Percentiles rank a stretch among this genome's conserved stretches.
These are phyloP conservation scores for Muscicapa adusta DNA, from an alignment of 2,113 vertebrate genomes.

Conservation along the genomic window DNA sequence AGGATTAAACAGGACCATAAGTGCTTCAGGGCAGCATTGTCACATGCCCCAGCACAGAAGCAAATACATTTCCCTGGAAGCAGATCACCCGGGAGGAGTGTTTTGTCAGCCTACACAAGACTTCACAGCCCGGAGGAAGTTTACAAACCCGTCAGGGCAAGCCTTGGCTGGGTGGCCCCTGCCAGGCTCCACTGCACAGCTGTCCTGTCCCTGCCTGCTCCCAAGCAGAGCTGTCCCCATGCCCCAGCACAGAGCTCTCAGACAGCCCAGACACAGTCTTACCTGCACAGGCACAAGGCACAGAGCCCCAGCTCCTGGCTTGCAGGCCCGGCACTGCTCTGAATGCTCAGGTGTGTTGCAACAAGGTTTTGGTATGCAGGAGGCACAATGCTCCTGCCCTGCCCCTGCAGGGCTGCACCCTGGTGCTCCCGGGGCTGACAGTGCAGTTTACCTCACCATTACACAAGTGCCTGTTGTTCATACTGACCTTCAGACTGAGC, in stretches of 20 bases:
- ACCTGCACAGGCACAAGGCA: background rate
- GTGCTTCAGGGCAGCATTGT: background rate
- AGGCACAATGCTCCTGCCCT: background rate
- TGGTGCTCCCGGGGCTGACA: background rate
- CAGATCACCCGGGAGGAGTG: background rate
- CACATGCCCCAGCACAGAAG: background rate
- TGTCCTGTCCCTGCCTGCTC: background rate
- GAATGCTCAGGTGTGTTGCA: background rate
- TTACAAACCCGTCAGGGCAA: background rate
- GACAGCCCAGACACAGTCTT: background rate
- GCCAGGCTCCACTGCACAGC: background rate
- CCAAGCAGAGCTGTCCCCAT: accelerated
- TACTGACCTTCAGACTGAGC: background rate
- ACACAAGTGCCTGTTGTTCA: background rate
- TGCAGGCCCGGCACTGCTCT: background rate
- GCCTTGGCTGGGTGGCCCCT: background rate
- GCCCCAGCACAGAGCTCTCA: background rate
- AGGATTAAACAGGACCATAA: background rate
- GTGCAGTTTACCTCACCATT: background rate
- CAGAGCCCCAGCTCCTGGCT: background rate
- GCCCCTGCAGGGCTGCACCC: background rate
- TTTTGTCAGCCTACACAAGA: background rate
- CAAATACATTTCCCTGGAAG: background rate
- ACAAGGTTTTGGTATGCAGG: background rate
- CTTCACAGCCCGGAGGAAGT: background rate